These are phyloP conservation scores for Trissolcus japonicus DNA, from an alignment of 2,888 invertebrate genomes.

Conservation along the genomic window DNA sequence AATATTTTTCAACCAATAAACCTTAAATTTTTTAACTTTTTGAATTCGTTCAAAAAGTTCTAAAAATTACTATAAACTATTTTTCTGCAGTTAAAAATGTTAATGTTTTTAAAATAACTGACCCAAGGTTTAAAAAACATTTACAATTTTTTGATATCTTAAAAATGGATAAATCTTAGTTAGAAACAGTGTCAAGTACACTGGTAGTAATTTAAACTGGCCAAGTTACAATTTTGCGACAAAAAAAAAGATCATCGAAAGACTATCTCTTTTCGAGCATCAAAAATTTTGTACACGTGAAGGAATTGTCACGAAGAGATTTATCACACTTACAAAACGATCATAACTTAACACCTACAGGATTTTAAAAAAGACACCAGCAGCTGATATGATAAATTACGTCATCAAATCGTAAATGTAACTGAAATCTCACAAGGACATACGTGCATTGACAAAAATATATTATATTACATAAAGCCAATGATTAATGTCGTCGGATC, in stretches of 20 bases:
- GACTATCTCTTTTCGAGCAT: constrained; percentile 7
- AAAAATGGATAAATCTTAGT: too few relatives aligned
- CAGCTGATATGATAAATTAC: constrained; percentile 40
- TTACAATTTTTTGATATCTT: too few relatives aligned
- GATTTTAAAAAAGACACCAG: constrained; percentile 20
- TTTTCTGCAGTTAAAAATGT: too few relatives aligned
- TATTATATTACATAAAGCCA: constrained; percentile 2
- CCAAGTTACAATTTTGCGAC: too few relatives aligned
- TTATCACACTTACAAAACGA: neutral
- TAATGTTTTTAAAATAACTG: too few relatives aligned
- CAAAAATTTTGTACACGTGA: neutral
- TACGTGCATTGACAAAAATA: constrained; percentile 1
- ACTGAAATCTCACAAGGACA: constrained; percentile 57
- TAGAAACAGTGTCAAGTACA: too few relatives aligned
- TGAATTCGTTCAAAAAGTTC: too few relatives aligned
- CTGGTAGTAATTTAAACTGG: too few relatives aligned
- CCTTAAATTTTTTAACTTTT: too few relatives aligned
- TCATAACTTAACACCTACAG: constrained; percentile 26
- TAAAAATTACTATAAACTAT: too few relatives aligned
- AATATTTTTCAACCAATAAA: constrained; percentile 3
- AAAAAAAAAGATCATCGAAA: too few relatives aligned
- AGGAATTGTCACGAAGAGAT: neutral
- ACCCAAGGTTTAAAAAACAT: too few relatives aligned
- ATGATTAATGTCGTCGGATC: neutral
- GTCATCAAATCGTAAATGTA: constrained; percentile 31